Conservation (phyloP, 2,113 vertebrate species). For the Steatornis caripensis region DNA sequence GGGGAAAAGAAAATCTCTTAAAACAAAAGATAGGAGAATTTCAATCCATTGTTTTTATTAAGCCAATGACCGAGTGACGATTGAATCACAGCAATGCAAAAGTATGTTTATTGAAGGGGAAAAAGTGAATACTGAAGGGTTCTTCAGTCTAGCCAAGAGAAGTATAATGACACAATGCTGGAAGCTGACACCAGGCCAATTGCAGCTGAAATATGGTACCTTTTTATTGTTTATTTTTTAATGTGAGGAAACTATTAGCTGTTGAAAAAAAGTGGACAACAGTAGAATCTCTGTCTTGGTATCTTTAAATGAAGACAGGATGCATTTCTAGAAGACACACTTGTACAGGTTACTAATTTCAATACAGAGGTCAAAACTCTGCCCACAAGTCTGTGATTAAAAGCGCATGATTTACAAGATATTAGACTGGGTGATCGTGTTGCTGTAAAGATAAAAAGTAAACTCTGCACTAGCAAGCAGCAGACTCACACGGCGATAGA, state of each 20-base stretch:
- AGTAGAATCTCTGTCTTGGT: not conserved
- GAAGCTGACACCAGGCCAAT: not conserved
- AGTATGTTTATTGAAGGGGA: not conserved
- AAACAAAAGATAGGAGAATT: not conserved
- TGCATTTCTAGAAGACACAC: not conserved
- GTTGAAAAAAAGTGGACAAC: not conserved
- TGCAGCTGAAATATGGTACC: not conserved
- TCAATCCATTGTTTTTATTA: not conserved
- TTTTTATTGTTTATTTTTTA: not conserved
- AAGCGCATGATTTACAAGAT: not conserved
- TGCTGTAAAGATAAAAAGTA: not conserved
- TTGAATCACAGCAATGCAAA: not conserved
- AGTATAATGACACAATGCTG: not conserved
- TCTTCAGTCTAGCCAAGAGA: not conserved
- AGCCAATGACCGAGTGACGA: not conserved
- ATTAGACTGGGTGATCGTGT: not conserved
- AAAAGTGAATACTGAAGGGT: not conserved
- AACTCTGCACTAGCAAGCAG: not conserved
- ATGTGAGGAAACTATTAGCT: not conserved
- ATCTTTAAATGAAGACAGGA: not conserved
- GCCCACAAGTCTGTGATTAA: not conserved
- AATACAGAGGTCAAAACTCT: not conserved
- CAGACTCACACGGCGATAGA: not conserved
- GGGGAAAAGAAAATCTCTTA: not conserved
- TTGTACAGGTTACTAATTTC: not conserved